These are phyloP conservation scores for Coleophora flavipennella DNA, from an alignment of 2,888 invertebrate species.

Conservation along the genomic window DNA sequence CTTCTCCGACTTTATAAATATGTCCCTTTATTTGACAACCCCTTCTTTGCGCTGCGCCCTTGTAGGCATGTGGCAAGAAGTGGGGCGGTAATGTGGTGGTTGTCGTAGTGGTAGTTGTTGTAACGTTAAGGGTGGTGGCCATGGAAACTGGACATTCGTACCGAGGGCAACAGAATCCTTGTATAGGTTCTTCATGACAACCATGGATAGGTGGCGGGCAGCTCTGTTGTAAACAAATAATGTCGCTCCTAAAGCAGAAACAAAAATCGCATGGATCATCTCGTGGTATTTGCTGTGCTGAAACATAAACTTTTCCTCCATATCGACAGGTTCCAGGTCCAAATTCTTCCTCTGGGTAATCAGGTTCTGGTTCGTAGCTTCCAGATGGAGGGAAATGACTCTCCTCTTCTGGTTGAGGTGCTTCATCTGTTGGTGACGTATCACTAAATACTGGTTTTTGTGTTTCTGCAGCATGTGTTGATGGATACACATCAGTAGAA, in stretches of 20 bases:
- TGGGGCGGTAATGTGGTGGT: constrained; percentile 89
- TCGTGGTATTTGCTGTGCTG: constrained; percentile 94
- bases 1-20: constrained; percentile 89
- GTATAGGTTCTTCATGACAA: constrained; percentile 92
- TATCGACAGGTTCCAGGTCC: constrained; percentile 94
- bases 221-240: constrained; percentile 94
- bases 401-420: constrained; percentile 44
- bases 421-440: constrained; percentile 42
- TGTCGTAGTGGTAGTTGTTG: constrained; percentile 90
- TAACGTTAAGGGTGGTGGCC: constrained; percentile 85
- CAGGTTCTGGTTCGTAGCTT: constrained; percentile 71
- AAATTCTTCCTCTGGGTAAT: constrained; percentile 84
- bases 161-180: constrained; percentile 94
- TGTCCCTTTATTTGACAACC: constrained; percentile 91
- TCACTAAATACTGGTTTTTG: constrained; percentile 40
- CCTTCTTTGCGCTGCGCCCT: constrained; percentile 80
- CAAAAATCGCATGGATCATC: constrained; percentile 97
- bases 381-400: constrained; percentile 46
- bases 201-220: constrained; percentile 95
- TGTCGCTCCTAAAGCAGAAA: constrained; percentile 96
- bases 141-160: constrained; percentile 94
- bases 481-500: constrained; percentile 23
- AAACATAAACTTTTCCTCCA: constrained; percentile 93
- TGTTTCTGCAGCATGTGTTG: constrained; percentile 31
- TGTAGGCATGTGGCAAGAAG: constrained; percentile 84